These are phyloP conservation scores for Callipepla californica DNA, from an alignment of 2,113 vertebrate species.

Conservation along the genomic window DNA sequence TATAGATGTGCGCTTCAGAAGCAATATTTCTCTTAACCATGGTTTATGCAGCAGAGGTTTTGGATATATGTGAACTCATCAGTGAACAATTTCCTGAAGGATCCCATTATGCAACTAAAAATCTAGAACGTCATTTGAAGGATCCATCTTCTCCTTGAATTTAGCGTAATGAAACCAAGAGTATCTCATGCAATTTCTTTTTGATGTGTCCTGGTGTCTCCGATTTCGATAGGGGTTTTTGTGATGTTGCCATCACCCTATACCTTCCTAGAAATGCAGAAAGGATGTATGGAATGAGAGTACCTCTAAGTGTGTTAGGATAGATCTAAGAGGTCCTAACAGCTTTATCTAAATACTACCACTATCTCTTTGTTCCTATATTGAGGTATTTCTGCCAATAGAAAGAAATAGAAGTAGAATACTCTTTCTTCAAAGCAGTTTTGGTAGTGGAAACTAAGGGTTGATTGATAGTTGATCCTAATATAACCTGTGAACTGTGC, in stretches of 20 bases:
- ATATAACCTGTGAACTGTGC: not conserved
- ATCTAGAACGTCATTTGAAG: not conserved
- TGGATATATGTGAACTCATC: not conserved
- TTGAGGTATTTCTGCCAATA: not conserved
- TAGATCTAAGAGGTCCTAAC: not conserved
- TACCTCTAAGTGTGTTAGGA: not conserved
- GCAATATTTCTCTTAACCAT: not conserved
- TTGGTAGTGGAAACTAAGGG: not conserved
- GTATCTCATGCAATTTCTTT: not conserved
- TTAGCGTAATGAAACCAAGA: not conserved
- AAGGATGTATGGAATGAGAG: not conserved
- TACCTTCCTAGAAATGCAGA: not conserved
- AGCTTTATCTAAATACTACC: not conserved
- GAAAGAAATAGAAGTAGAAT: not conserved
- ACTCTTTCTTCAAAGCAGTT: not conserved
- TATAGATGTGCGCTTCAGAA: not conserved
- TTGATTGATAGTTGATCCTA: not conserved
- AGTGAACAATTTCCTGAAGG: not conserved
- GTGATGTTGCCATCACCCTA: not conserved
- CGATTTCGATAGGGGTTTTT: not conserved
- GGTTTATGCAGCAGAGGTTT: not conserved
- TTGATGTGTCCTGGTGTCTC: fast-evolving
- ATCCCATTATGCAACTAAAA: not conserved
- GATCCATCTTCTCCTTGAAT: not conserved
- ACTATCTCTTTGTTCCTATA: not conserved